phyloP scores from a whole-genome alignment of 2,888 invertebrate species.

The Andrena dorsata region DNA sequence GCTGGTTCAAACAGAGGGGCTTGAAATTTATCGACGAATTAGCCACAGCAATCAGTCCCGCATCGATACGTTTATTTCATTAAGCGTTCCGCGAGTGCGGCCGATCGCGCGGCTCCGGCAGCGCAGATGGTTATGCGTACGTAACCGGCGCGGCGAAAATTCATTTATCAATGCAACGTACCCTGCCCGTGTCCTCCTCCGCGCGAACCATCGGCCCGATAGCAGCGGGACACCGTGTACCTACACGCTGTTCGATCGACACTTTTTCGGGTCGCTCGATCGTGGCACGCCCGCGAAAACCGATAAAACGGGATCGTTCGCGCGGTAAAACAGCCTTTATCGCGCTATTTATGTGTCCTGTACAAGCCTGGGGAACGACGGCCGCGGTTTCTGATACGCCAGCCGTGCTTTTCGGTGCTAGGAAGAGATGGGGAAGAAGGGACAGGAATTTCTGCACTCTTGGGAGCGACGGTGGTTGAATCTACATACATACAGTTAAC shows the following conservation, averaged over 20 bases:
- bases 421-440: background rate
- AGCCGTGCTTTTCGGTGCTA: conserved; percentile 13
- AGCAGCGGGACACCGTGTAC: conserved; percentile 29
- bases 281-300: conserved; percentile 57
- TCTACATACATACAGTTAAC: background rate
- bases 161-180: conserved; percentile 71
- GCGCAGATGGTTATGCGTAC: conserved; percentile 12
- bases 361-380: conserved; percentile 36
- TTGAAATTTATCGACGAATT: conserved; percentile 74
- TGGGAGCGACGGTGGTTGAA: background rate
- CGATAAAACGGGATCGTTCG: conserved; percentile 73
- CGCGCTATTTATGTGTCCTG: conserved; percentile 67
- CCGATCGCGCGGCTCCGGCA: conserved; percentile 33
- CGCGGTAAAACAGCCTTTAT: conserved; percentile 72
- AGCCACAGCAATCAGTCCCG: conserved; percentile 69
- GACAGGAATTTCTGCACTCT: too few species aligned
- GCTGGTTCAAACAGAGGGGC: conserved; percentile 26
- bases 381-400: conserved; percentile 34
- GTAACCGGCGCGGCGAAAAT: conserved; percentile 54
- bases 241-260: conserved; percentile 39
- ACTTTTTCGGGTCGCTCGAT: conserved; percentile 36
- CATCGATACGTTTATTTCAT: conserved; percentile 76
- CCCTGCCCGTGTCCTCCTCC: background rate
- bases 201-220: conserved; percentile 9
- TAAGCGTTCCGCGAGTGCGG: conserved; percentile 61